These are phyloP conservation scores for Onthophagus taurus DNA, from an alignment of 1,140 invertebrate species.

Conservation along the genomic window DNA sequence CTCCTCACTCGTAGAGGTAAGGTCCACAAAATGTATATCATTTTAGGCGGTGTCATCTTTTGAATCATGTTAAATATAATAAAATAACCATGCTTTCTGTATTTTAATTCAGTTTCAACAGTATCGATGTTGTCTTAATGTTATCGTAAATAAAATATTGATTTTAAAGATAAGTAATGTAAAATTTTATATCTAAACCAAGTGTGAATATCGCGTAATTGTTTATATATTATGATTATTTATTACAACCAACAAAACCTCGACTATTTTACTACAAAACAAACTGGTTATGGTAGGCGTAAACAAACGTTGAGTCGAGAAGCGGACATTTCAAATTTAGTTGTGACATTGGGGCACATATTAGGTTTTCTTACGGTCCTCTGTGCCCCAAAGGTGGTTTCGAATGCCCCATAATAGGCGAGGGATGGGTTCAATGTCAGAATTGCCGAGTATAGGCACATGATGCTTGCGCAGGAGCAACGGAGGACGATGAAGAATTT, in stretches of 20 bases:
- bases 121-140: background rate
- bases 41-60: too few relatives aligned
- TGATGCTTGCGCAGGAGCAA: conserved; percentile 9
- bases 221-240: too few relatives aligned
- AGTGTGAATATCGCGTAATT: background rate
- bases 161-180: background rate
- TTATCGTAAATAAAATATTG: background rate
- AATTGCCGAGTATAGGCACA: conserved; percentile 8
- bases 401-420: background rate
- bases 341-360: background rate
- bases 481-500: conserved; percentile 3
- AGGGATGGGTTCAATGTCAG: conserved; percentile 11
- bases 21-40: too few relatives aligned
- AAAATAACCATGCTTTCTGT: background rate
- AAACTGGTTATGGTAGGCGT: background rate
- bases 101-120: background rate
- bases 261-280: conserved; percentile 1
- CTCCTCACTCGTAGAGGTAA: too few relatives aligned
- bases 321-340: too few relatives aligned
- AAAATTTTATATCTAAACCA: conserved; percentile 1
- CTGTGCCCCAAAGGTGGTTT: background rate
- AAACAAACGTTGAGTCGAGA: background rate
- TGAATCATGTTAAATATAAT: background rate
- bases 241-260: background rate
- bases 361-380: background rate